Percentiles rank a stretch among this genome's conserved stretches.
Evolutionary conservation across 1,140 invertebrate genomes (phyloP).

Genomic region (Matsumurasca onukii): DNA sequence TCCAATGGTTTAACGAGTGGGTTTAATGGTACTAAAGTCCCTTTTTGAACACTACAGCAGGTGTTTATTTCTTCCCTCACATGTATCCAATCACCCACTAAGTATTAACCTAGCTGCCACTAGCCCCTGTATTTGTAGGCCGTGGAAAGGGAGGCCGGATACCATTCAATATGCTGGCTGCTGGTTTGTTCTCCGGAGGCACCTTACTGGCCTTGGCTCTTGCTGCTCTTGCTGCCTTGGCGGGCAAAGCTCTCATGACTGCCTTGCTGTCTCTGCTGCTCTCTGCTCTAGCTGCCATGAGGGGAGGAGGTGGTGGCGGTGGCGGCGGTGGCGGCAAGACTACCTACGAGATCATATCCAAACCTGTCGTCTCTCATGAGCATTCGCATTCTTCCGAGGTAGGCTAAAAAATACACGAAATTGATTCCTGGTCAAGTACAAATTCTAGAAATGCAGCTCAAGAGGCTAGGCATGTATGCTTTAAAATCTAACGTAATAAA

Average conservation of each 20-base stretch:
- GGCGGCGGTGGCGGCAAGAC: conserved; percentile 61
- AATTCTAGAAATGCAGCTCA: no score
- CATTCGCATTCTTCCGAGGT: conserved; percentile 74
- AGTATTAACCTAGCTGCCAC: no score
- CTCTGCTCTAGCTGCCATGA: conserved; percentile 73
- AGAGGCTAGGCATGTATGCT: no score
- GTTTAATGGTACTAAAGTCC: no score
- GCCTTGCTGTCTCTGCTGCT: conserved; percentile 75
- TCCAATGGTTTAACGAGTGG: no score
- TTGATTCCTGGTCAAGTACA: no score
- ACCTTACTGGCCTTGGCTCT: conserved; percentile 72
- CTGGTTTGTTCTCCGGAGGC: conserved; percentile 55
- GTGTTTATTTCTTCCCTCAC: no score
- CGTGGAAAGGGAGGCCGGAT: conserved; percentile 46
- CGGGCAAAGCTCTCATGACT: conserved; percentile 83
- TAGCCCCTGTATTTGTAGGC: no score
- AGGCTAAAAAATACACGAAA: no score
- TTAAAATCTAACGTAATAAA: no score
- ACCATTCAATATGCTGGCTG: conserved; percentile 50
- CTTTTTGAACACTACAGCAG: no score
- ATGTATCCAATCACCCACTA: no score
- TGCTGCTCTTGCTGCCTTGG: conserved; percentile 69
- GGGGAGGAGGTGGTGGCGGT: conserved; percentile 62
- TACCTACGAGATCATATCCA: conserved; percentile 80
- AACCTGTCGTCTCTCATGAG: conserved; percentile 70